Evolutionary conservation across 2,113 vertebrate genomes (phyloP), one percentile per base, ranked within the genome.

Genomic region (Alligator sinensis): DNA sequence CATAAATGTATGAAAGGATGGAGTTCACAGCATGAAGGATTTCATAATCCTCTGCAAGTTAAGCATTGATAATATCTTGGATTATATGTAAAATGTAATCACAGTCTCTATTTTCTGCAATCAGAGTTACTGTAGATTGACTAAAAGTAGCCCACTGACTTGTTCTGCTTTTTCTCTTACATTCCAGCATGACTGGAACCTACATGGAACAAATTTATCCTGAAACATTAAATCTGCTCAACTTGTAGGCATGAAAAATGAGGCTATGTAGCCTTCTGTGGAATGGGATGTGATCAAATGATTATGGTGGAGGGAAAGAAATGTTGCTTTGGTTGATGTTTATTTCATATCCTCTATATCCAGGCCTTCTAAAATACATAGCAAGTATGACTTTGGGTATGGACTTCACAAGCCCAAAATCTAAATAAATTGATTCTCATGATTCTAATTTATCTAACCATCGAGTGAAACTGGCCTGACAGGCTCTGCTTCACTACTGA

Each of bases 121-220:
- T 3, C 9, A 77, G n/a, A 15, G 22, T 72, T 68, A 68, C 83
- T 89, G 85, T 89, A 70, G 86, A 75, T 47, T 72, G 84, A 90
- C 34, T 34, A 34, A 94, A 86, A 88, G 77, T 76, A 84, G 34
- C 78, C 4, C 9, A 79, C 15, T 84, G 28, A 88, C 76, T 82
- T 3, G 47, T 92, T 85, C 70, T 85, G 79, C 54, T 90, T 81
- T 87, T 76, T 12, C 30, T 80, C 38, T 83, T 58, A 25, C 72
- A 80, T 77, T 77, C 82, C 12, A 28, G 58, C 21, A 58, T 0
- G 1, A 89, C 72, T 72, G 86, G 62, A 91, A 90, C n/a, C 19
- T 55, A 89, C 86, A 79, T 68, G 85, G 81, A 86, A 87, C 58
- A 85, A 89, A 93, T 93, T 62, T 27, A 95, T 81, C 68, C 54